Conservation (phyloP, 2,888 invertebrate genomes). For the Xanthia icteritia region DNA sequence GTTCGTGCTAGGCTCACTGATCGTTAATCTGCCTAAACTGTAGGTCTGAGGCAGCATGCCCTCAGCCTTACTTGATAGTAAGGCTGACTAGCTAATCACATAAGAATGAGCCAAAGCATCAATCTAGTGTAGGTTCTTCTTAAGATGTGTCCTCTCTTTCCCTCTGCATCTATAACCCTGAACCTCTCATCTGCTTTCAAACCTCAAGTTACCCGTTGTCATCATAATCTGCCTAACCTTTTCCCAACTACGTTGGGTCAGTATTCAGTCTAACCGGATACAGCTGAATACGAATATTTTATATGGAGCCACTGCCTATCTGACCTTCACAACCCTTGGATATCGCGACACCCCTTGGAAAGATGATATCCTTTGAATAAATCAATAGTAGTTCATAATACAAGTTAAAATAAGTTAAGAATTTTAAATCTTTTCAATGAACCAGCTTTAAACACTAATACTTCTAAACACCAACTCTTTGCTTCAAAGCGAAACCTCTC, state of each 20-base stretch:
- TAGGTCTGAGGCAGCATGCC: not conserved
- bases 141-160: not conserved
- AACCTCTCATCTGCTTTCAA: not conserved
- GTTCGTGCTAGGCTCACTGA: too few relatives aligned
- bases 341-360: not conserved
- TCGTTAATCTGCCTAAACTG: too few relatives aligned
- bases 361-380: not conserved
- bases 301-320: not conserved
- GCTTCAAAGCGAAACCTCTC: constrained; percentile 8
- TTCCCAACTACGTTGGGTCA: not conserved
- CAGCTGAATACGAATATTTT: not conserved
- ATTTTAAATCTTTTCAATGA: not conserved
- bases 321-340: not conserved
- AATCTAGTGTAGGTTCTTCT: not conserved
- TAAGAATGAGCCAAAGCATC: not conserved
- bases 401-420: not conserved
- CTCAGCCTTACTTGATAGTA: not conserved
- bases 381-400: not conserved
- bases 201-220: not conserved
- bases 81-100: not conserved
- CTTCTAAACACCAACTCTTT: constrained; percentile 13
- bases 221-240: not conserved
- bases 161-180: not conserved
- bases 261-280: not conserved
- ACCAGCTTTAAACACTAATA: too few relatives aligned